Conservation (phyloP, 2,113 vertebrate species). For the Sitta europaea region DNA sequence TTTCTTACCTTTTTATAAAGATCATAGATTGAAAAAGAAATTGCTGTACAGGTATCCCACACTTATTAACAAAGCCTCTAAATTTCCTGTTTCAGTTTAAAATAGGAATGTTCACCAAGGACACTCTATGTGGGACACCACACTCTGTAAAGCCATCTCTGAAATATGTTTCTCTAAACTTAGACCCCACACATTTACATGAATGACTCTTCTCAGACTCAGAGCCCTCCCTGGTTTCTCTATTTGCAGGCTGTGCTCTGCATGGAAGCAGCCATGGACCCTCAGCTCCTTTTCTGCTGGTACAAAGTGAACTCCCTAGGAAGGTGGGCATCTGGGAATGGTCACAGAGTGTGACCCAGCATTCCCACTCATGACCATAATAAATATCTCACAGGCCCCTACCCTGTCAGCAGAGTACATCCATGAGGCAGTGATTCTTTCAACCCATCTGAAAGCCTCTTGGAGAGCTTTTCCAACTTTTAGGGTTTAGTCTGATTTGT, state of each 20-base stretch:
- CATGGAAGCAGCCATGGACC: fast-evolving
- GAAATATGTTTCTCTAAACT: neutral
- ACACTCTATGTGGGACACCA: neutral
- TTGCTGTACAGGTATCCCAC: neutral
- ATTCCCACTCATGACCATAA: neutral
- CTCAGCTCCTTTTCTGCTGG: neutral
- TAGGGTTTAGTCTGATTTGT: neutral
- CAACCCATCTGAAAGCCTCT: neutral
- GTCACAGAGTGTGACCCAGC: too few relatives aligned
- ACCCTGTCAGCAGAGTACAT: neutral
- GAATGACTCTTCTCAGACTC: neutral
- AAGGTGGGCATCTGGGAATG: neutral
- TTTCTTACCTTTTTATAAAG: neutral
- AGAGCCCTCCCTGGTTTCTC: neutral
- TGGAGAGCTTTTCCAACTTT: neutral
- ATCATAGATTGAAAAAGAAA: neutral
- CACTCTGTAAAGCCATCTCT: neutral
- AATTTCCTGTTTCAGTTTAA: neutral
- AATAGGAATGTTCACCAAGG: neutral
- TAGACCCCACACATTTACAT: neutral
- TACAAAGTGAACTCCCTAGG: neutral
- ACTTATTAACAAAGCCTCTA: neutral
- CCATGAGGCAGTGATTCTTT: neutral
- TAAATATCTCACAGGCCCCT: fast-evolving
- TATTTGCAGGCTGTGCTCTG: neutral